Evolutionary conservation across 2,888 invertebrate genomes (phyloP).

Genomic region (Phyllotreta striolata): DNA sequence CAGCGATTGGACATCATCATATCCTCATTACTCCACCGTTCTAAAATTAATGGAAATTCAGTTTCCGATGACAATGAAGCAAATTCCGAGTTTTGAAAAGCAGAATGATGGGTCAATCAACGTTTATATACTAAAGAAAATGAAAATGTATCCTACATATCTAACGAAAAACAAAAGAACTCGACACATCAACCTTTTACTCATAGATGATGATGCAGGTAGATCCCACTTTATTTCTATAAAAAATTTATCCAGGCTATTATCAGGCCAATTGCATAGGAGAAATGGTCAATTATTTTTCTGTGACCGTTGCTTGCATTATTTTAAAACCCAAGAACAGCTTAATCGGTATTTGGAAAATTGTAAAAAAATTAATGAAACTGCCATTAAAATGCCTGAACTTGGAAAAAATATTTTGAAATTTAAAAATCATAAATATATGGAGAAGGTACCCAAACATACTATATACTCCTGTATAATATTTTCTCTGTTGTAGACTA

Average conservation of each 20-base stretch:
- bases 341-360: conserved; percentile 3
- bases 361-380: conserved; percentile 31
- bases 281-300: conserved; percentile 16
- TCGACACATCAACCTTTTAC: conserved; percentile 38
- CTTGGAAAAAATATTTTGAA: conserved; percentile 23
- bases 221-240: conserved; percentile 20
- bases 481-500: too few relatives aligned
- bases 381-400: conserved; percentile 29
- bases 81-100: conserved; percentile 43
- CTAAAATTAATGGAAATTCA: background rate
- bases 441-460: conserved; percentile 28
- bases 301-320: conserved; percentile 26
- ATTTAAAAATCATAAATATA: conserved; percentile 27
- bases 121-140: conserved; percentile 41
- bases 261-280: conserved; percentile 9
- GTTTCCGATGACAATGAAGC: background rate
- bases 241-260: conserved; percentile 17
- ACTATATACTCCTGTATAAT: too few relatives aligned
- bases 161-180: conserved; percentile 31
- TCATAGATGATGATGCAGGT: conserved; percentile 27
- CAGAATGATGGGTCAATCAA: conserved; percentile 45
- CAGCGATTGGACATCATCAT: background rate
- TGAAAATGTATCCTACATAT: conserved; percentile 22
- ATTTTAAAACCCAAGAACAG: conserved; percentile 11
- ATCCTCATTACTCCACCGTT: background rate